Evolutionary conservation across 1,140 invertebrate genomes (phyloP).

Genomic region (Zaprionus kolodkinae): DNA sequence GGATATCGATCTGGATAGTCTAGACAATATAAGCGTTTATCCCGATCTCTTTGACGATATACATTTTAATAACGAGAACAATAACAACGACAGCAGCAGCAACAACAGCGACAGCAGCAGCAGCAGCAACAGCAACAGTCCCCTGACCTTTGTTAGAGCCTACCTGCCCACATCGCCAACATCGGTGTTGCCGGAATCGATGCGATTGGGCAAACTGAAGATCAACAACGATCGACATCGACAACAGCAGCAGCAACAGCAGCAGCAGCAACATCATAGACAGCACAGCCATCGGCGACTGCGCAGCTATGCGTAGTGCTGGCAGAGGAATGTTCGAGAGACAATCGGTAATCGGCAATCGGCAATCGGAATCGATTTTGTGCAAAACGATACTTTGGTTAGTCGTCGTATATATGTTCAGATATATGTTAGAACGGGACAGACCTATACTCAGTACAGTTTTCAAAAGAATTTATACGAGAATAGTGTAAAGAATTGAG

Average conservation of each 20-base stretch:
- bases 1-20: conserved; percentile 78
- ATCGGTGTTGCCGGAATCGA: conserved; percentile 70
- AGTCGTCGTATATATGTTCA: conserved; percentile 19
- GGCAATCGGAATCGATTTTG: conserved; percentile 10
- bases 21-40: conserved; percentile 82
- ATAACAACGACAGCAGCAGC: conserved; percentile 8
- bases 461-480: conserved; percentile 53
- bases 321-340: conserved; percentile 13
- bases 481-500: conserved; percentile 23
- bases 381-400: conserved; percentile 5
- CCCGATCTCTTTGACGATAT: conserved; percentile 66
- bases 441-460: conserved; percentile 54
- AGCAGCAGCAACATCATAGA: conserved; percentile 48
- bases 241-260: conserved; percentile 45
- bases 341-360: conserved; percentile 28
- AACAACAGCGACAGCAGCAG: conserved; percentile 25
- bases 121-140: conserved; percentile 55
- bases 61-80: conserved; percentile 36
- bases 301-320: conserved; percentile 64
- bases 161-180: conserved; percentile 76
- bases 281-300: conserved; percentile 36
- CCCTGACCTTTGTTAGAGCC: conserved; percentile 67
- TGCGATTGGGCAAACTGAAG: conserved; percentile 75
- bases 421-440: not conserved
- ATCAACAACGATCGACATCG: conserved; percentile 68